Conservation (phyloP, 2,797 vertebrate genomes). For the Lycodopsis pacificus region DNA sequence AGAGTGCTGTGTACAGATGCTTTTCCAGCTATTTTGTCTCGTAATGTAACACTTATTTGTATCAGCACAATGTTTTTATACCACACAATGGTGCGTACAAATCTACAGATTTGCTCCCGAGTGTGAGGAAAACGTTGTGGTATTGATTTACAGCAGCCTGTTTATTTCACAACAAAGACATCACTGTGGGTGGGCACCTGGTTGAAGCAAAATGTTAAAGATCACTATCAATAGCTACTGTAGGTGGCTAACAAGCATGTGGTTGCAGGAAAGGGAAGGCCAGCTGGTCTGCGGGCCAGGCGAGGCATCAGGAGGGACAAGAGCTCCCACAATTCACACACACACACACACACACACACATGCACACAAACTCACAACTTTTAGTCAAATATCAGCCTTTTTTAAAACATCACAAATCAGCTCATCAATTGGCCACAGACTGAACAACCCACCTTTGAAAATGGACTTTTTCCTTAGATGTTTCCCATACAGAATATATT, state of each 20-base stretch:
- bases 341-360: not conserved
- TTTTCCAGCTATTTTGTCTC: not conserved
- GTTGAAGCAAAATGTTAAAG: constrained; percentile 16
- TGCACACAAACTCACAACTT: not conserved
- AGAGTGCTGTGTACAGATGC: not conserved
- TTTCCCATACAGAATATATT: not conserved
- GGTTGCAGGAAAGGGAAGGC: not conserved
- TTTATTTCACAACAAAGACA: constrained; percentile 8
- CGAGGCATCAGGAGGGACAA: not conserved
- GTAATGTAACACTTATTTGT: not conserved
- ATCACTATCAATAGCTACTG: not conserved
- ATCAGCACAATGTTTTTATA: not conserved
- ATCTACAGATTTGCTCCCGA: not conserved
- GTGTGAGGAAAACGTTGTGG: not conserved
- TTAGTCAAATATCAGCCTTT: constrained; percentile 6
- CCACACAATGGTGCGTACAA: not conserved
- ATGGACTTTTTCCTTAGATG: not conserved
- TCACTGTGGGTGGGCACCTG: not conserved
- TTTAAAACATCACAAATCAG: not conserved
- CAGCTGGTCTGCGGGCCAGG: constrained; percentile 1
- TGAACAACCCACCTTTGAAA: not conserved
- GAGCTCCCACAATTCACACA: not conserved
- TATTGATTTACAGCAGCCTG: not conserved
- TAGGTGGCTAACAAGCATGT: not conserved
- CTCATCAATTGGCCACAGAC: not conserved